Conservation (phyloP, 2,113 vertebrate genomes). For the Morone chrysops region DNA sequence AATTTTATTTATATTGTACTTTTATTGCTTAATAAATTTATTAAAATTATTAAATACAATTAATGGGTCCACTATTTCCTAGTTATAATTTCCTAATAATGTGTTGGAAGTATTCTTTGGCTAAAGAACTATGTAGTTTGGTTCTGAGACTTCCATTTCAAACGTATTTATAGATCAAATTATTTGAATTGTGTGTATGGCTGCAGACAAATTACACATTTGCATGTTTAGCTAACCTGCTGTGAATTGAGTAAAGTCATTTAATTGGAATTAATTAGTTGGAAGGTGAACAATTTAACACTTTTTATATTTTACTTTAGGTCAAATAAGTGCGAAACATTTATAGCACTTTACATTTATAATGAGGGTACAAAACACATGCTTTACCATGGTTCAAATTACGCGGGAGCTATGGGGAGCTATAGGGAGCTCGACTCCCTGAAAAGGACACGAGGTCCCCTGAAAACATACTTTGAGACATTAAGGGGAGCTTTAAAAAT, state of each 20-base stretch:
- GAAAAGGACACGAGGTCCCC: too few relatives aligned
- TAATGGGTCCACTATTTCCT: neutral
- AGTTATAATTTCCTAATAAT: neutral
- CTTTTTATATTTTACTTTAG: neutral
- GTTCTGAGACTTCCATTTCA: neutral
- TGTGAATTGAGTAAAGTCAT: neutral
- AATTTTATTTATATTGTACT: too few relatives aligned
- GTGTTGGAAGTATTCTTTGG: neutral
- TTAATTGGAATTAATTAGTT: neutral
- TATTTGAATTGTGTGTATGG: neutral
- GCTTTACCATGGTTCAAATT: too few relatives aligned
- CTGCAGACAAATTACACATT: neutral
- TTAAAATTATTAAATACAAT: too few relatives aligned
- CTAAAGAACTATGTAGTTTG: neutral
- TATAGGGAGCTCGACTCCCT: too few relatives aligned
- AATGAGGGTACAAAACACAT: neutral
- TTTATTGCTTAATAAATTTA: neutral
- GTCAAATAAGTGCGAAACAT: neutral
- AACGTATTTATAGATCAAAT: neutral
- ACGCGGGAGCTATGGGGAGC: too few relatives aligned
- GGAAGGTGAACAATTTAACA: neutral
- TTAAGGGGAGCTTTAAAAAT: too few relatives aligned
- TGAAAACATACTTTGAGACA: too few relatives aligned
- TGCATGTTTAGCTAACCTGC: neutral
- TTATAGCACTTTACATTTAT: neutral